Conservation (phyloP, 2,797 vertebrate genomes). For the Parotocinclus haroldoi region DNA sequence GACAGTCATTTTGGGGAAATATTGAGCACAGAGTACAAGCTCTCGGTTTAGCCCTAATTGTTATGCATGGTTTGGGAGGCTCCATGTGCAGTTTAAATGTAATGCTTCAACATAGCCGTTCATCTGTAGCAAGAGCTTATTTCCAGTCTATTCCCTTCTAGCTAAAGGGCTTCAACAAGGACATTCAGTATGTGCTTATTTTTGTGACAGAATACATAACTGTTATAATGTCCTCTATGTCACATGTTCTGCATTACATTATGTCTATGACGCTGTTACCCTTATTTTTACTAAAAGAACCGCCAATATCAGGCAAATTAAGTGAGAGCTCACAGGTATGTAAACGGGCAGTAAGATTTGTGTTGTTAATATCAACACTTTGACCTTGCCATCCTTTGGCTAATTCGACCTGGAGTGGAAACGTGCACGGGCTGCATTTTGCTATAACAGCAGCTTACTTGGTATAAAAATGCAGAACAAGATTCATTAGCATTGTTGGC, state of each 20-base stretch:
- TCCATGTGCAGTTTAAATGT: conserved; percentile 25
- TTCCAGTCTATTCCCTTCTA: conserved; percentile 13
- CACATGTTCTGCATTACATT: not conserved
- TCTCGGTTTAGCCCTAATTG: conserved; percentile 49
- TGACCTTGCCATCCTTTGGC: conserved; percentile 45
- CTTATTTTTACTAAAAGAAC: not conserved
- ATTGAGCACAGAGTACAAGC: conserved; percentile 61
- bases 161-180: conserved; percentile 7
- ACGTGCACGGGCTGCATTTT: conserved; percentile 30
- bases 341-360: conserved; percentile 36
- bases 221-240: not conserved
- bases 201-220: not conserved
- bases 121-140: conserved; percentile 8
- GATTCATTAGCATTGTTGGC: conserved; percentile 9
- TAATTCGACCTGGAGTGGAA: conserved; percentile 53
- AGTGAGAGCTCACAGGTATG: conserved; percentile 10
- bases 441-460: conserved; percentile 4
- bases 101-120: conserved; percentile 18
- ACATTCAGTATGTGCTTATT: not conserved
- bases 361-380: conserved; percentile 39
- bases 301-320: too few relatives aligned
- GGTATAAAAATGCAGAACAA: not conserved
- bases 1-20: conserved; percentile 65
- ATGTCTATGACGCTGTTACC: not conserved
- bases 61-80: conserved; percentile 40